Conservation (phyloP, 2,888 invertebrate species). For the Nysson spinosus region DNA sequence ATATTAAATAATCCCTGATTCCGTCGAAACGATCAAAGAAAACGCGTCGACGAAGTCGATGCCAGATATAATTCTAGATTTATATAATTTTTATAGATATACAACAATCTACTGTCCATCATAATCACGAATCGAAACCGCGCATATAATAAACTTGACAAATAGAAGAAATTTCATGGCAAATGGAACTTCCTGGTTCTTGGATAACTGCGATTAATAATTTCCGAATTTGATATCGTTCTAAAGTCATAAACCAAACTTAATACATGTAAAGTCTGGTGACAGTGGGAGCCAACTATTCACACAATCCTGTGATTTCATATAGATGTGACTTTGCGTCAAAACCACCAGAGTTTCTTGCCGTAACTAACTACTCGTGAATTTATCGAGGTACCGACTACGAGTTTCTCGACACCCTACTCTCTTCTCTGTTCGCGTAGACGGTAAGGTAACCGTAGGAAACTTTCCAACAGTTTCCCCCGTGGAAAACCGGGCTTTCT, state of each 20-base stretch:
- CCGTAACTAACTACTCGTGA: conserved; percentile 73
- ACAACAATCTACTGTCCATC: no score
- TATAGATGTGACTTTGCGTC: conserved; percentile 44
- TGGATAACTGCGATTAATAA: no score
- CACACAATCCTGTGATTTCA: no score
- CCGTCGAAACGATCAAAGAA: neutral
- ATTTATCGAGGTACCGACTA: conserved; percentile 73
- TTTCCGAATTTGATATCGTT: no score
- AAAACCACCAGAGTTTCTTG: conserved; percentile 68
- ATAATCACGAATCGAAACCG: no score
- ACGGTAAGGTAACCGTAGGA: conserved; percentile 61
- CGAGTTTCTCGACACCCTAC: conserved; percentile 63
- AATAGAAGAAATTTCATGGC: no score
- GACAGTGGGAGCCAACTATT: no score
- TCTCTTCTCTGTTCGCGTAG: conserved; percentile 44
- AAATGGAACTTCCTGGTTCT: no score
- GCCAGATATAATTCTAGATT: neutral
- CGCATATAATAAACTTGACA: no score
- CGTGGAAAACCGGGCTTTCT: conserved; percentile 11
- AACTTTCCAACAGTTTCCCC: conserved; percentile 62
- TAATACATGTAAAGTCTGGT: no score
- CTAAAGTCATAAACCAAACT: no score
- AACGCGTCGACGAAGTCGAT: neutral
- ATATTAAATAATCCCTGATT: conserved; percentile 32
- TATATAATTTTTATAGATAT: no score